Base-by-base conservation (phyloP, 2,888 invertebrate species). In the Ceraclea dissimilis region DNA sequence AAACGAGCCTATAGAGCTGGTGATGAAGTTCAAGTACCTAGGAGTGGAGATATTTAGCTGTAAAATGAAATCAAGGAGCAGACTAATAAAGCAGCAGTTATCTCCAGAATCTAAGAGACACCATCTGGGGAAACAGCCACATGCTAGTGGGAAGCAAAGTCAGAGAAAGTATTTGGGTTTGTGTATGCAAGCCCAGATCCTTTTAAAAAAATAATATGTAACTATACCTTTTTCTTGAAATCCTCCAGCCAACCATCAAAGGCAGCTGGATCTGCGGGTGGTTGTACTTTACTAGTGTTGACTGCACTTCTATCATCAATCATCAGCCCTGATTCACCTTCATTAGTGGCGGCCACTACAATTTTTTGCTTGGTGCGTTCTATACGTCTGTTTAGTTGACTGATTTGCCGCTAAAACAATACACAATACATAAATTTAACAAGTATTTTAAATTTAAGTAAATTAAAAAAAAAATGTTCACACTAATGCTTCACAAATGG, bases 281-380 rank as follows among this genome's bases (percentile, higher is more conserved):
- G 76, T 62, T 75, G 75, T 63, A 69, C 60, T 54, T 60, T 59
- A 20, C 44, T 19, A 49, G 31, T 52, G 67, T 67, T 18, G 61
- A 61, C 8, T 67, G 66, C 63, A 71, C 70, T 19, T 63, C 80
- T 61, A 62, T 74, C 74, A 4, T 67, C 55, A 1, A 47, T 33
- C 17, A 55, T 64, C 1, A 70, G 67, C 19, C 58, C 19, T 67
- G 58, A 59, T 70, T 72, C 70, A 59, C 70, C 79, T 18, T 86
- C 86, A 54, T 84, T 87, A 1, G 81, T 81, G 61, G 84, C 84
- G 0, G 85, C 84, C 1, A 84, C 83, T 0, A 82, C 79, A 60
- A 89, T 89, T 65, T 88, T 87, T 64, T 86, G 85, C 65, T 85
- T 84, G 1, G 82, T 89, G 69, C 84, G 85, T 67, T 91, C 90